Percentiles rank a stretch among this genome's conserved stretches.
These are phyloP conservation scores for Cremastobaeus sp. DNA, from an alignment of 2,888 invertebrate species.

Conservation along the genomic window DNA sequence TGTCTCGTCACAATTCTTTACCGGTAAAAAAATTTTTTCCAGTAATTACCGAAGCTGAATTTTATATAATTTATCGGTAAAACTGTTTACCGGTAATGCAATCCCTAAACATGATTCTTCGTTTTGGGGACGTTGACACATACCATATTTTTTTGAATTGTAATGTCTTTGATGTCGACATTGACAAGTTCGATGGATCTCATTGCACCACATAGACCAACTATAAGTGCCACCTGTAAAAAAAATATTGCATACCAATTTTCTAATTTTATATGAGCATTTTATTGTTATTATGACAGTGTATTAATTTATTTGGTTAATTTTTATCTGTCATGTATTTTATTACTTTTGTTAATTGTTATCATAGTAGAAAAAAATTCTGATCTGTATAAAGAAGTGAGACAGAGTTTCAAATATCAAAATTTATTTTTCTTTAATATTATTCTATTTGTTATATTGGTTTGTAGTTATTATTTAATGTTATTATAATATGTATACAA, in stretches of 20 bases:
- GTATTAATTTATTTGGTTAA: not conserved
- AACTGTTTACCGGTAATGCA: too few species aligned
- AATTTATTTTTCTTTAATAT: constrained; percentile 3
- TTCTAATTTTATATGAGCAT: not conserved
- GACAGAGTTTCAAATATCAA: too few species aligned
- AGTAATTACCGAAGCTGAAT: too few species aligned
- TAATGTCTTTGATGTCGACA: not conserved
- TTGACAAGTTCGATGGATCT: constrained; percentile 3
- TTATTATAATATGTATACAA: constrained; percentile 5
- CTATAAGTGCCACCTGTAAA: constrained; percentile 18
- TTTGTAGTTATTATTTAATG: too few species aligned
- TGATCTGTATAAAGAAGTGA: too few species aligned
- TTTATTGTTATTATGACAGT: constrained; percentile 1
- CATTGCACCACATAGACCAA: constrained; percentile 5
- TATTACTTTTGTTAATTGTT: too few species aligned
- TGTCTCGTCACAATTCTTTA: too few species aligned
- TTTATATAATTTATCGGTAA: too few species aligned
- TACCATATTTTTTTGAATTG: constrained; percentile 1
- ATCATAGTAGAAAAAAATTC: too few species aligned
- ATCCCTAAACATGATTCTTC: constrained; percentile 1
- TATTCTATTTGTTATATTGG: constrained; percentile 6
- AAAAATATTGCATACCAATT: too few species aligned
- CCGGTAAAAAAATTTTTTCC: too few species aligned
- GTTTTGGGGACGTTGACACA: constrained; percentile 3
- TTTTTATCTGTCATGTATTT: not conserved